Evolutionary conservation across 1,140 invertebrate genomes (phyloP).

Genomic region (Drosophila athabasca): DNA sequence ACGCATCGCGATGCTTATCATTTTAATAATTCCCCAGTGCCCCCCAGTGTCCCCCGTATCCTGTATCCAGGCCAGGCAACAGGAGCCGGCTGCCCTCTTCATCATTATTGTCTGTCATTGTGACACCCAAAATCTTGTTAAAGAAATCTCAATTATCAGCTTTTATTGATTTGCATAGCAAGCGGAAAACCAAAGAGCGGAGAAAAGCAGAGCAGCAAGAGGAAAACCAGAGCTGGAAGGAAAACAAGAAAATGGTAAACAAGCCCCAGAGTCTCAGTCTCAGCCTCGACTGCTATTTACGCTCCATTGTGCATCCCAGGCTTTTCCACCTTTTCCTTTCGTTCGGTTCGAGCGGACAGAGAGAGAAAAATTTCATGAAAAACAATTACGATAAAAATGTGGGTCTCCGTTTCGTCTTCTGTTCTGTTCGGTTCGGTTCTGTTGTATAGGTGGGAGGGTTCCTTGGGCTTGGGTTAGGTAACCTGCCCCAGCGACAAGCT

Average conservation of each 20-base stretch:
- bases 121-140: slow-evolving; percentile 78
- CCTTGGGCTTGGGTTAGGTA: slow-evolving; percentile 39
- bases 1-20: slow-evolving; percentile 47
- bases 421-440: slow-evolving; percentile 3
- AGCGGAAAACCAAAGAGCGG: slow-evolving; percentile 21
- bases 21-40: slow-evolving; percentile 56
- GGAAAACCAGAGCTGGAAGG: slow-evolving; percentile 10
- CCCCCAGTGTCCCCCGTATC: slow-evolving; percentile 33
- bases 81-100: not conserved
- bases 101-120: slow-evolving; percentile 32
- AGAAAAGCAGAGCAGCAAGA: not conserved
- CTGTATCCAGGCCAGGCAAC: slow-evolving; percentile 14
- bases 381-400: slow-evolving; percentile 80
- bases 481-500: slow-evolving; percentile 67
- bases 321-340: slow-evolving; percentile 54
- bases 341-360: slow-evolving; percentile 5
- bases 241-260: slow-evolving; percentile 56
- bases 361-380: slow-evolving; percentile 64
- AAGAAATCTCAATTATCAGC: slow-evolving; percentile 81
- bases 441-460: slow-evolving; percentile 8
- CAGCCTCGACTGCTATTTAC: slow-evolving; percentile 64
- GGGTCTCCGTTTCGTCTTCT: slow-evolving; percentile 31
- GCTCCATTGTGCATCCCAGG: slow-evolving; percentile 48
- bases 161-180: slow-evolving; percentile 77
- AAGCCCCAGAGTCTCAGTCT: slow-evolving; percentile 34